Evolutionary conservation across 1,140 invertebrate genomes (phyloP).

Genomic region (Diabrotica undecimpunctata): DNA sequence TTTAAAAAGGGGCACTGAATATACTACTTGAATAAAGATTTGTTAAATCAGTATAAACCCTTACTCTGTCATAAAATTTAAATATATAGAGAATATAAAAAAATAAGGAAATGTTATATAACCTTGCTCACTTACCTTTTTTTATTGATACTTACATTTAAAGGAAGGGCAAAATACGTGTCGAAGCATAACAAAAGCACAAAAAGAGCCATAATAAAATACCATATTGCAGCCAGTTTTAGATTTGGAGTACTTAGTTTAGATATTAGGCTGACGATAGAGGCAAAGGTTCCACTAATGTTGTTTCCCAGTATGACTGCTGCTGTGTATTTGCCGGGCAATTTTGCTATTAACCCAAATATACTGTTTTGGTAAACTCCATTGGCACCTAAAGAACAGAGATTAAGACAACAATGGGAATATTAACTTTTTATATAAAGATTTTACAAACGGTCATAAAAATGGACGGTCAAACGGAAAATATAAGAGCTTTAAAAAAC

Average conservation of each 20-base stretch:
- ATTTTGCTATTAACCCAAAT: constrained; percentile 88
- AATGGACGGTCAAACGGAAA: too few relatives aligned
- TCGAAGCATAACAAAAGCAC: constrained; percentile 90
- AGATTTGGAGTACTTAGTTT: constrained; percentile 68
- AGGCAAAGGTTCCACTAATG: constrained; percentile 88
- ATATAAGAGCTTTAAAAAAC: too few relatives aligned
- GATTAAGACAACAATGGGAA: too few relatives aligned
- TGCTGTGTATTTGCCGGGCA: constrained; percentile 91
- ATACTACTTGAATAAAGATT: too few relatives aligned
- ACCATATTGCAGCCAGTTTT: constrained; percentile 90
- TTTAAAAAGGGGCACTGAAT: too few relatives aligned
- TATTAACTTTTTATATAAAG: too few relatives aligned
- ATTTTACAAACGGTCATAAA: too few relatives aligned
- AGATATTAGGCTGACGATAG: constrained; percentile 75
- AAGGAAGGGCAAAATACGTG: constrained; percentile 90
- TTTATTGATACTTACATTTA: constrained; percentile 71
- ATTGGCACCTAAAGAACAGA: constrained; percentile 68
- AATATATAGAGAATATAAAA: too few relatives aligned
- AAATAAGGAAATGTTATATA: too few relatives aligned
- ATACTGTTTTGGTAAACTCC: constrained; percentile 98
- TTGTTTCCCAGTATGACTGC: constrained; percentile 94
- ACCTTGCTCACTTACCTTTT: not conserved
- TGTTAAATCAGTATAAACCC: too few relatives aligned
- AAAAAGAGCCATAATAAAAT: constrained; percentile 93
- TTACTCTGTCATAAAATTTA: too few relatives aligned